Evolutionary conservation across 2,797 vertebrate species (phyloP).

Genomic region (Sebastes kiyomatsui): DNA sequence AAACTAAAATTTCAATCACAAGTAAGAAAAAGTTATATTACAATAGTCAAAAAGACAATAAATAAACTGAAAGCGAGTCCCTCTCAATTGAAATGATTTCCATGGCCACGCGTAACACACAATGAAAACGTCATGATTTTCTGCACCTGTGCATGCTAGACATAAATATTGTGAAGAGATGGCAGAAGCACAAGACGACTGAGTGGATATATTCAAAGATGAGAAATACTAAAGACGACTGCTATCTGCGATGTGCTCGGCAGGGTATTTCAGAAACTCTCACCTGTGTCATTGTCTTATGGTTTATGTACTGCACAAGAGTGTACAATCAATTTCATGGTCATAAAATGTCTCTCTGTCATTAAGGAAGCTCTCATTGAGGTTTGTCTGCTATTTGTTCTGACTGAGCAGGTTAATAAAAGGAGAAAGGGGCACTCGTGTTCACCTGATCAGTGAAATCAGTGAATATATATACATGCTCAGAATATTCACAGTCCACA

Average conservation of each 20-base stretch:
- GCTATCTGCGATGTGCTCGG: neutral
- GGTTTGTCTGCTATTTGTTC: neutral
- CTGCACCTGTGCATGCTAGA: slow-evolving; percentile 18
- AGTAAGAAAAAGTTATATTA: neutral
- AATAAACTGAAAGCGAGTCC: neutral
- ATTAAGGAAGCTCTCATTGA: too few species aligned
- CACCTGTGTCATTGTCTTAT: neutral
- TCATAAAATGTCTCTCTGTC: too few species aligned
- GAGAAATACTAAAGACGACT: neutral
- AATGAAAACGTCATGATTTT: neutral
- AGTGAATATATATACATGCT: neutral
- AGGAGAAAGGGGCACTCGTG: neutral
- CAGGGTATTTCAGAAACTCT: neutral
- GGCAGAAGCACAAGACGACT: slow-evolving; percentile 1
- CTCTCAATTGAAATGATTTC: neutral
- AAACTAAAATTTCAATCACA: neutral
- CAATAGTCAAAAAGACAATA: neutral
- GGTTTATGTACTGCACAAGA: neutral
- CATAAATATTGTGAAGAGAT: neutral
- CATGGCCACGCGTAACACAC: slow-evolving; percentile 2
- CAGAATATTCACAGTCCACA: slow-evolving; percentile 8
- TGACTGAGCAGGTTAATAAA: neutral
- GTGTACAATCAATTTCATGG: neutral
- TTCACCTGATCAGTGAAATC: neutral
- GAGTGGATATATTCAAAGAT: neutral